Base-by-base conservation (phyloP, 2,888 invertebrate species). In the Thecocarcelia acutangulata region DNA sequence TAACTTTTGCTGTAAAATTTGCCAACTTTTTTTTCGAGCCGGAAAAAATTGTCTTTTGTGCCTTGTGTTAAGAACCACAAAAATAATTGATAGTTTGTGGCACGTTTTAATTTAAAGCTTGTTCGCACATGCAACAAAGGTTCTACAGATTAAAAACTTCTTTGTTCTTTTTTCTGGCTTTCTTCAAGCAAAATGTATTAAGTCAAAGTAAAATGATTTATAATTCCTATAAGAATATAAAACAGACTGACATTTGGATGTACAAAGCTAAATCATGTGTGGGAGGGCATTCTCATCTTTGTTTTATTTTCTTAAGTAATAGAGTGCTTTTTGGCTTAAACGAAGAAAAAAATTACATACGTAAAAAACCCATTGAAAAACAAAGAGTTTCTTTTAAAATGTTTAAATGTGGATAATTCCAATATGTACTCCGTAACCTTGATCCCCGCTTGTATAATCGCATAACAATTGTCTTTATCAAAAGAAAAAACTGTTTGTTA, bases 151-250 rank as follows among this genome's bases (percentile, higher is more conserved):
- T 56, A 46, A 15, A 58, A 28, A 37, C 44, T 46, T 54, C 24
- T 46, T 24, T 40, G n/a, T 58, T 75, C 21, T 24, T 66, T 37
- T 52, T 68, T 15, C 17, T 44, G 33, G 52, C 17, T 40, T 21
- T 59, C 50, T 73, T 17, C 28, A 40, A 52, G 37, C 37, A 21
- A 72, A 54, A 58, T 70, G 81, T 59, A 69, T 66, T 44, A 82
- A 82, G 74, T 75, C 78, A 66, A 78, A 54, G 64, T 44, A 74
- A 82, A 82, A 82, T 82, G 82, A 82, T 82, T 82, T 82, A 82
- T 78, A 78, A 78, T 74, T 70, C 63, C 48, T 78, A 66, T 69
- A 74, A 48, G 78, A 74, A 61, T 70, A 66, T 78, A 70, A 70
- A 78, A 82, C 78, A 78, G 70, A 48, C 82, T 78, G 78, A 82